phyloP scores from a whole-genome alignment of 2,888 invertebrate species.

The Girardia tigrina region DNA sequence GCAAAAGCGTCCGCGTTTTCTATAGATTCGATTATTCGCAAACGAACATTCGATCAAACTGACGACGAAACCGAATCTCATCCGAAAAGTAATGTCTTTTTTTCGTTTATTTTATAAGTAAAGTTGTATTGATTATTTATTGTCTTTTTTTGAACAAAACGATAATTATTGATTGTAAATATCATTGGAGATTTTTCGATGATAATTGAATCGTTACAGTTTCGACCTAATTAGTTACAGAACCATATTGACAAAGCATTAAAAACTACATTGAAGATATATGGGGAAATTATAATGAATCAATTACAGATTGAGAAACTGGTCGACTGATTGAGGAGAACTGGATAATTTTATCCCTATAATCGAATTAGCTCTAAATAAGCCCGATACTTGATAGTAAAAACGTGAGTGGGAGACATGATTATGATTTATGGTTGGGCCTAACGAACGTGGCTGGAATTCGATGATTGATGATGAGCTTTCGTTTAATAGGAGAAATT shows the following conservation, averaged over 20 bases:
- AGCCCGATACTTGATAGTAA: neutral
- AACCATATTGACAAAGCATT: neutral
- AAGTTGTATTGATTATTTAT: too few relatives aligned
- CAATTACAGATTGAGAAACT: neutral
- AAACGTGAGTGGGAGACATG: neutral
- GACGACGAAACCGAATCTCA: neutral
- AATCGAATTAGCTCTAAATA: conserved; percentile 4
- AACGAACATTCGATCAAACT: neutral
- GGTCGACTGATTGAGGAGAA: neutral
- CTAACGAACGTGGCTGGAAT: neutral
- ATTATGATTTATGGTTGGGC: conserved; percentile 13
- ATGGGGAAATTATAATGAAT: too few relatives aligned
- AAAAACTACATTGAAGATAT: conserved; percentile 12
- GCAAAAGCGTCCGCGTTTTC: conserved; percentile 33
- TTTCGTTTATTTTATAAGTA: too few relatives aligned
- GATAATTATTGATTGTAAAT: too few relatives aligned
- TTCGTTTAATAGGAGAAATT: neutral
- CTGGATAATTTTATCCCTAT: conserved; percentile 18
- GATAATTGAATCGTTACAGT: neutral
- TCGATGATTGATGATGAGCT: conserved; percentile 20
- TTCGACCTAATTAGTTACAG: neutral
- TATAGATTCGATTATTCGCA: conserved; percentile 32
- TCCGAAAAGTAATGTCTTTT: too few relatives aligned
- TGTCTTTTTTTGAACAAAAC: too few relatives aligned
- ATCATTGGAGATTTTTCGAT: too few relatives aligned